Evolutionary conservation across 1,140 invertebrate genomes (phyloP).

Genomic region (Drosophila erecta): DNA sequence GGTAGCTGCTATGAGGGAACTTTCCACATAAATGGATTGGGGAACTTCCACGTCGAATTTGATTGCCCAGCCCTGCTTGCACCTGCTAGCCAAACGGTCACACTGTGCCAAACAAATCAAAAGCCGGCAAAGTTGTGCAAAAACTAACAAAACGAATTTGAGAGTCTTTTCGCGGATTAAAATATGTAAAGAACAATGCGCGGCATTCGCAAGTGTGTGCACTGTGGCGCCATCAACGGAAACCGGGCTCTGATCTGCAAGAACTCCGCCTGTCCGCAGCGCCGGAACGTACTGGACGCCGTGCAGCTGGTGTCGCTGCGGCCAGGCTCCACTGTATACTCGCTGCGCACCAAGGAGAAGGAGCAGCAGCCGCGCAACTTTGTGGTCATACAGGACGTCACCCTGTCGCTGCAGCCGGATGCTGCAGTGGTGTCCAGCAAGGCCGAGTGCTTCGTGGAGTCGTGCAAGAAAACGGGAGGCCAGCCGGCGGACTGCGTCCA

Average conservation of each 20-base stretch:
- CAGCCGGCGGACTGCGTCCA: slow-evolving; percentile 49
- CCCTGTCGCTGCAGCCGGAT: slow-evolving; percentile 54
- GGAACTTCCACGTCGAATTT: too few species aligned
- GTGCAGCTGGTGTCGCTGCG: slow-evolving; percentile 57
- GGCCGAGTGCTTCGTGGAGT: slow-evolving; percentile 69
- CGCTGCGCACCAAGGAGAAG: slow-evolving; percentile 62
- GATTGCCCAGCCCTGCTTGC: not conserved
- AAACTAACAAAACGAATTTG: not conserved
- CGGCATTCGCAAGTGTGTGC: slow-evolving; percentile 65
- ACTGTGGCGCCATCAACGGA: slow-evolving; percentile 72
- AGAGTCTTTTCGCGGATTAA: not conserved
- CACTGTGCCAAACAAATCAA: not conserved
- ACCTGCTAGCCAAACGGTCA: not conserved
- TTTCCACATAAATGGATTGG: too few species aligned
- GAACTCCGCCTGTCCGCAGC: slow-evolving; percentile 63
- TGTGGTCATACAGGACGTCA: slow-evolving; percentile 64
- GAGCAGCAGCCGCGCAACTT: slow-evolving; percentile 68
- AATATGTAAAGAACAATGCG: slow-evolving; percentile 31
- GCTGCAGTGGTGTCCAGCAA: slow-evolving; percentile 72
- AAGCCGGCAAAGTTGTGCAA: slow-evolving; percentile 7
- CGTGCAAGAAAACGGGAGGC: slow-evolving; percentile 45
- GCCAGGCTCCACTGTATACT: slow-evolving; percentile 55
- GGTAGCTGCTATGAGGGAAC: too few species aligned
- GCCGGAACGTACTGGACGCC: slow-evolving; percentile 62
- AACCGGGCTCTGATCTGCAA: slow-evolving; percentile 64